phyloP scores from a whole-genome alignment of 2,113 vertebrate species.

The Podarcis muralis region DNA sequence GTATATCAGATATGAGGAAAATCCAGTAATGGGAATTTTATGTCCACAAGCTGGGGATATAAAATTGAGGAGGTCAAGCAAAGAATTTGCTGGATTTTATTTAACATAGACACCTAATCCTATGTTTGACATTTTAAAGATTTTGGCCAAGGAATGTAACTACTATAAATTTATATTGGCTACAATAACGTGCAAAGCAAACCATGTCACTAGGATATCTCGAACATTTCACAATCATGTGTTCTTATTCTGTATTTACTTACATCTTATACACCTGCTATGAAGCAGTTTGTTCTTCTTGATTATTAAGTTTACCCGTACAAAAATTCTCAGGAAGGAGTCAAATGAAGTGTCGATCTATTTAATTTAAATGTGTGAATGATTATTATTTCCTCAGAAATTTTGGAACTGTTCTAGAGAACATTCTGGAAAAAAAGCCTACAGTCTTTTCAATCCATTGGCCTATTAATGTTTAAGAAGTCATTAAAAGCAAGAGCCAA shows the following conservation, averaged over 20 bases:
- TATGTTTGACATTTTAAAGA: not conserved
- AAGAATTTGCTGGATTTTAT: not conserved
- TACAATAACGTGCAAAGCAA: not conserved
- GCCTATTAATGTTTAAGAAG: conserved; percentile 52
- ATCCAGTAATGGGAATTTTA: not conserved
- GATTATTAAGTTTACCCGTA: conserved; percentile 58
- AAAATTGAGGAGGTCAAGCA: not conserved
- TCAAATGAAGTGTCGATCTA: conserved; percentile 46
- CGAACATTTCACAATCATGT: not conserved
- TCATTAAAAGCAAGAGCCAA: conserved; percentile 50
- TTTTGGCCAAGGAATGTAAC: not conserved
- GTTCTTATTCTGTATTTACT: not conserved
- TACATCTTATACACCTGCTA: not conserved
- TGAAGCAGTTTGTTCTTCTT: conserved; percentile 15
- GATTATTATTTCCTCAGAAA: conserved; percentile 32
- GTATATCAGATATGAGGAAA: not conserved
- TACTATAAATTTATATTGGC: not conserved
- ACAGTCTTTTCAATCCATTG: conserved; percentile 45
- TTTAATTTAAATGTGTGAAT: conserved; percentile 66
- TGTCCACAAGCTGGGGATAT: not conserved
- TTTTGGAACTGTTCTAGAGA: conserved; percentile 52
- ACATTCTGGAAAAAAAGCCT: conserved; percentile 52
- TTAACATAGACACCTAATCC: not conserved
- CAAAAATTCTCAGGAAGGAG: conserved; percentile 51
- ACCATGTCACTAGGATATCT: not conserved